Evolutionary conservation across 1,140 invertebrate species (phyloP).

Genomic region (Hyphantria cunea): DNA sequence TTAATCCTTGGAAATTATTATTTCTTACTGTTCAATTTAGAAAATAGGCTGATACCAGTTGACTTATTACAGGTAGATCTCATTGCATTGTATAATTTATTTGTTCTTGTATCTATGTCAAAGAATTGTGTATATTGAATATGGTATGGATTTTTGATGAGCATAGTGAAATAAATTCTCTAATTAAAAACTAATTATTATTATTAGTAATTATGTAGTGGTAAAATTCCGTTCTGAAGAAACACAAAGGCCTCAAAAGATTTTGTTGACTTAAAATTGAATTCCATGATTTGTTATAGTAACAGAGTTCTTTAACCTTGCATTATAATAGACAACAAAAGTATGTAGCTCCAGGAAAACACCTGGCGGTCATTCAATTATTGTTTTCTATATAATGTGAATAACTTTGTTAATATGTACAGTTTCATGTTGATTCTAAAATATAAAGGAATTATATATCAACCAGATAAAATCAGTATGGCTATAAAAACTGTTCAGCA

Average conservation of each 20-base stretch:
- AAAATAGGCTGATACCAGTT: slow-evolving; percentile 14
- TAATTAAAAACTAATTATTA: slow-evolving; percentile 27
- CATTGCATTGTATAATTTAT: slow-evolving; percentile 31
- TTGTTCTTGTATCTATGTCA: slow-evolving; percentile 25
- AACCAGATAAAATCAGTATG: slow-evolving; percentile 1
- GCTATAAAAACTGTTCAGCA: slow-evolving; percentile 24
- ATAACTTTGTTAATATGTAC: slow-evolving; percentile 26
- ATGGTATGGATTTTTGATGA: slow-evolving; percentile 28
- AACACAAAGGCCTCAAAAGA: slow-evolving; percentile 5
- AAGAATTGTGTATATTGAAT: slow-evolving; percentile 29
- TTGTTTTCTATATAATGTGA: slow-evolving; percentile 8
- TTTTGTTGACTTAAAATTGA: slow-evolving; percentile 13
- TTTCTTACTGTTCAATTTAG: slow-evolving; percentile 18
- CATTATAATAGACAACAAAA: neutral
- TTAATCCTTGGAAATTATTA: slow-evolving; percentile 6
- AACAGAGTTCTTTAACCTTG: slow-evolving; percentile 2
- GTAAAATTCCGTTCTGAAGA: slow-evolving; percentile 21
- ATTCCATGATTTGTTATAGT: neutral
- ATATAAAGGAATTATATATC: slow-evolving; percentile 14
- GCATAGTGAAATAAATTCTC: slow-evolving; percentile 29
- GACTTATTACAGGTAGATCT: slow-evolving; percentile 28
- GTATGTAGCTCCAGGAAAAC: neutral
- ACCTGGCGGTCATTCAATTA: neutral
- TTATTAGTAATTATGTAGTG: slow-evolving; percentile 27
- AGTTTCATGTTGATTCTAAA: slow-evolving; percentile 24